These are phyloP conservation scores for Zoanthus gigantus DNA, from an alignment of 92 coral and sea anemone genomes.

Conservation along the genomic window DNA sequence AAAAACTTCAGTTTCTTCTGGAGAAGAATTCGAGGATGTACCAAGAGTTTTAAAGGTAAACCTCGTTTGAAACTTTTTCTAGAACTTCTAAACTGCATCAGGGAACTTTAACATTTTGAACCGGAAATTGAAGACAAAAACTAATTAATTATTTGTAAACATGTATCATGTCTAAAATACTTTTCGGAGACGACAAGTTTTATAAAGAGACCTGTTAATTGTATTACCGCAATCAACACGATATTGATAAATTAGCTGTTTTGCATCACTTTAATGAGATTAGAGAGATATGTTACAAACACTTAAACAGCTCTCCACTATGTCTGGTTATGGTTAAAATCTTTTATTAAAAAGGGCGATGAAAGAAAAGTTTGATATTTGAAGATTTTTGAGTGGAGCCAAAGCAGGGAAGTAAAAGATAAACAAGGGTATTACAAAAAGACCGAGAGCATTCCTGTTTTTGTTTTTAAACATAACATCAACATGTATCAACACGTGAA, in stretches of 20 bases:
- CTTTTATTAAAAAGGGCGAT: neutral
- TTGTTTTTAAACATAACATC: neutral
- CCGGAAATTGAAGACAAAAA: slow-evolving; percentile 32
- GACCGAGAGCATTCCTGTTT: neutral
- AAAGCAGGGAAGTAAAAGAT: neutral
- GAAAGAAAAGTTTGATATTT: neutral
- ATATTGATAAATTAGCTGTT: slow-evolving; percentile 9
- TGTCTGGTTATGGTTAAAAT: neutral
- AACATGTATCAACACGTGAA: too few species aligned
- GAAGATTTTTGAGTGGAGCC: neutral
- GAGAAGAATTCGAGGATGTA: neutral
- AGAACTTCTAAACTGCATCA: neutral
- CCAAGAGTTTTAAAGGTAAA: neutral
- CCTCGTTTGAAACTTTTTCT: neutral
- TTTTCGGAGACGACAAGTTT: slow-evolving; percentile 18
- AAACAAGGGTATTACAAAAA: neutral
- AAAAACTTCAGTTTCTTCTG: neutral
- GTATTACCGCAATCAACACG: slow-evolving; percentile 38
- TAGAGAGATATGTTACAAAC: neutral
- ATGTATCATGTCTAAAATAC: slow-evolving; percentile 32
- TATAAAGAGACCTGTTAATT: slow-evolving; percentile 38
- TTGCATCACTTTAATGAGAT: slow-evolving; percentile 17
- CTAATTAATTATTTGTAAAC: slow-evolving; percentile 25
- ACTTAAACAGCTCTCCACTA: neutral
- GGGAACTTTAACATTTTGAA: slow-evolving; percentile 10